phyloP scores from a whole-genome alignment of 2,888 invertebrate species.

The Cataglyphis livida region DNA sequence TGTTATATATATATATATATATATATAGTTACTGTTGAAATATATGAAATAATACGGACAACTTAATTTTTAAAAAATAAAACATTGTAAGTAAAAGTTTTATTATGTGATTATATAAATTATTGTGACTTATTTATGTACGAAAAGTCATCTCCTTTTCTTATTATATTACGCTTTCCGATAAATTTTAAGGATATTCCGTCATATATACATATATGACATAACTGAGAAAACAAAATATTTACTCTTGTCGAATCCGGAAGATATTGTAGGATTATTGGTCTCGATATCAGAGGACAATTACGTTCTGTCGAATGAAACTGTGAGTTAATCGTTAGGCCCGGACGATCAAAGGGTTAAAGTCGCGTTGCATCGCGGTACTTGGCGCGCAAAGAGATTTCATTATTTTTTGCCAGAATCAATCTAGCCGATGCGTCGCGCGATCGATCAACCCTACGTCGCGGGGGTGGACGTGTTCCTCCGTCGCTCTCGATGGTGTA shows the following conservation, averaged over 20 bases:
- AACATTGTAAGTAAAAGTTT: neutral
- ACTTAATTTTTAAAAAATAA: neutral
- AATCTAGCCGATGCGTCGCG: slow-evolving; percentile 33
- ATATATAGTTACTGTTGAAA: neutral
- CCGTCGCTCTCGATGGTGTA: slow-evolving; percentile 33
- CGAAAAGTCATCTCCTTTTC: neutral
- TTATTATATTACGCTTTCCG: neutral
- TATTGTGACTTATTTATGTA: neutral
- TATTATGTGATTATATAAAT: neutral
- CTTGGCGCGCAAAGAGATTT: slow-evolving; percentile 21
- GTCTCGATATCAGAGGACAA: slow-evolving; percentile 15
- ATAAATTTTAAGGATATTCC: neutral
- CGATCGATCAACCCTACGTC: slow-evolving; percentile 42
- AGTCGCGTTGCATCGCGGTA: slow-evolving; percentile 22
- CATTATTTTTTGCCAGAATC: slow-evolving; percentile 48
- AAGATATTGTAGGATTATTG: slow-evolving; percentile 22
- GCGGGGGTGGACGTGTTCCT: slow-evolving; percentile 49
- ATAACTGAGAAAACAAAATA: neutral
- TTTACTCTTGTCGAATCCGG: neutral
- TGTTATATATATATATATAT: neutral
- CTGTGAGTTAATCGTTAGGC: slow-evolving; percentile 42
- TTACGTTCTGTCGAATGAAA: slow-evolving; percentile 38
- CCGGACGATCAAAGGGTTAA: slow-evolving; percentile 47
- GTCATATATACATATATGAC: neutral
- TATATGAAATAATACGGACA: neutral